phyloP scores from a whole-genome alignment of 2,113 vertebrate species.

The Todiramphus saurophagus region DNA sequence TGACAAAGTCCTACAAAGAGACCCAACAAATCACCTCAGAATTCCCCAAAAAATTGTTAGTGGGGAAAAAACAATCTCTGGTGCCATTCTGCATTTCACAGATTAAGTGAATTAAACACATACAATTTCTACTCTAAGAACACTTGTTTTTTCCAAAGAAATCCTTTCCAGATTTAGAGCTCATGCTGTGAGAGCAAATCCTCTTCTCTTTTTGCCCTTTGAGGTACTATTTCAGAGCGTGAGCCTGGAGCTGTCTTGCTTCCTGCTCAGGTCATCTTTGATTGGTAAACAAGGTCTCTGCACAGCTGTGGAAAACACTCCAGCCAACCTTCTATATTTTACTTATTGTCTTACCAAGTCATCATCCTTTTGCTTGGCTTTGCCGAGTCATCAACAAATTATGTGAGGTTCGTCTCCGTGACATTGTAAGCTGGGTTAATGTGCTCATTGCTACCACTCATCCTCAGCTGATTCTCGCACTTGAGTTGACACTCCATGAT shows the following conservation, averaged over 20 bases:
- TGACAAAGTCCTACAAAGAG: background rate
- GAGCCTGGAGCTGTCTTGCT: background rate
- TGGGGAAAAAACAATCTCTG: background rate
- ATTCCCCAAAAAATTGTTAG: background rate
- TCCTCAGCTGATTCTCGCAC: background rate
- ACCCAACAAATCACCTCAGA: background rate
- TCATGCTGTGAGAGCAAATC: background rate
- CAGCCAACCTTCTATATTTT: background rate
- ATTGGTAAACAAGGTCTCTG: background rate
- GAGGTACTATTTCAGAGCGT: background rate
- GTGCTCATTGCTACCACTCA: background rate
- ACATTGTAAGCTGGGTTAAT: background rate
- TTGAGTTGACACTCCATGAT: background rate
- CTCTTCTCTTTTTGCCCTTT: background rate
- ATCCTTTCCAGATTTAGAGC: background rate
- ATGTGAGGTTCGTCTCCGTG: background rate
- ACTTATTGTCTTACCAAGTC: background rate
- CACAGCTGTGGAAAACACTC: background rate
- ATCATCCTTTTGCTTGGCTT: background rate
- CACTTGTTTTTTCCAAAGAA: background rate
- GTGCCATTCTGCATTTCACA: background rate
- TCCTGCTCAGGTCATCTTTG: background rate
- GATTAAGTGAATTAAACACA: constrained; percentile 37
- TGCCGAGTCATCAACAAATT: background rate
- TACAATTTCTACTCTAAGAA: background rate